Evolutionary conservation across 1,140 invertebrate species (phyloP).

Genomic region (Drosophila grimshawi): DNA sequence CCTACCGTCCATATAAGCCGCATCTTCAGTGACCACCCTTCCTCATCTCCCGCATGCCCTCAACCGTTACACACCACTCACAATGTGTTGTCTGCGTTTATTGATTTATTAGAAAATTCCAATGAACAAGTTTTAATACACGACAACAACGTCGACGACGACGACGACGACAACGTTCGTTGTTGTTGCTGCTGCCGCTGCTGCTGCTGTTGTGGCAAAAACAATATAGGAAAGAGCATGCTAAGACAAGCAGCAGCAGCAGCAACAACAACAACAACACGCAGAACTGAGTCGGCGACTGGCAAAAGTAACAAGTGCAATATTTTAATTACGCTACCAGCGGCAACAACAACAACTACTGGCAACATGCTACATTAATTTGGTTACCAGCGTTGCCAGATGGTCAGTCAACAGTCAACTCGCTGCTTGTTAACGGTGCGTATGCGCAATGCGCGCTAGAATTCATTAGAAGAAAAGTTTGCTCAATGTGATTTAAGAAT

Average conservation of each 20-base stretch:
- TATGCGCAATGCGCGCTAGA: constrained; percentile 42
- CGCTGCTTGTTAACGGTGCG: constrained; percentile 25
- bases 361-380: constrained; percentile 48
- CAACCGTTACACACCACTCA: constrained; percentile 22
- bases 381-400: constrained; percentile 56
- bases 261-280: constrained; percentile 32
- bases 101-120: constrained; percentile 84
- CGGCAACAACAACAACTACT: constrained; percentile 36
- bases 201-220: constrained; percentile 34
- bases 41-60: background rate
- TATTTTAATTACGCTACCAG: constrained; percentile 78
- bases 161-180: constrained; percentile 47
- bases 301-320: constrained; percentile 78
- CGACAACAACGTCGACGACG: constrained; percentile 55
- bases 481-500: background rate
- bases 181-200: constrained; percentile 30
- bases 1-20: constrained; percentile 21
- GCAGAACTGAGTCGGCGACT: constrained; percentile 24
- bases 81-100: constrained; percentile 80
- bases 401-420: background rate
- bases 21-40: constrained; percentile 21
- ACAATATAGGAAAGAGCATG: constrained; percentile 40
- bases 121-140: constrained; percentile 83
- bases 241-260: background rate
- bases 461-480: background rate